A percentile compares a stretch with the other conserved stretches of the same genome.
Evolutionary conservation across 2,113 vertebrate species (phyloP).

Genomic region (Ciconia stormi): DNA sequence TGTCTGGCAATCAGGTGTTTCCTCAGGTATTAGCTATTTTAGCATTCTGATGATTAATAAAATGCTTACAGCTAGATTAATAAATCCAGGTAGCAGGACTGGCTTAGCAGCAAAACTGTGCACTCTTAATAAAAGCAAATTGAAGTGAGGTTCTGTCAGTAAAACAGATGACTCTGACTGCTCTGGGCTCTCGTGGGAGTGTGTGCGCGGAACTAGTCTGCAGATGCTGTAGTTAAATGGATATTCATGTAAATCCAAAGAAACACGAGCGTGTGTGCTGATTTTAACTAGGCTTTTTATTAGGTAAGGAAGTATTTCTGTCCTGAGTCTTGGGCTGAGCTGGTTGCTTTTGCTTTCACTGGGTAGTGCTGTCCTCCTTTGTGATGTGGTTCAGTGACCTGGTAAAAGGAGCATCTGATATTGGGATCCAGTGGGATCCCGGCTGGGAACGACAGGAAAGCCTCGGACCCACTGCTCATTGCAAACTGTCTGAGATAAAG

Average conservation of each 20-base stretch:
- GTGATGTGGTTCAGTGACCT: background rate
- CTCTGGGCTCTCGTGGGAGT: background rate
- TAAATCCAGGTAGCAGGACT: background rate
- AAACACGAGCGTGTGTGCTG: background rate
- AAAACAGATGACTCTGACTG: background rate
- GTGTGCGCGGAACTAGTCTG: fast-evolving
- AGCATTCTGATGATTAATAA: background rate
- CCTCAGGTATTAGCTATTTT: background rate
- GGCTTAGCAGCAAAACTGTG: background rate
- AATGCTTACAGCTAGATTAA: background rate
- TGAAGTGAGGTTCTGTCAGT: background rate
- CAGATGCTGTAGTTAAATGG: background rate
- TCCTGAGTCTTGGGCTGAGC: background rate
- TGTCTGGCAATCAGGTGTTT: background rate
- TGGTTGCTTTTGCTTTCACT: background rate
- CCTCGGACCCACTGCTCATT: background rate
- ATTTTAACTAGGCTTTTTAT: background rate
- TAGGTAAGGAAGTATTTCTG: background rate
- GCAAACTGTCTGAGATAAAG: background rate
- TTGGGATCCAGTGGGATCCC: background rate
- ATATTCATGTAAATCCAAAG: background rate
- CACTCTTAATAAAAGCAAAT: background rate
- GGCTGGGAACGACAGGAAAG: background rate
- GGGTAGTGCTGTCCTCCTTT: background rate
- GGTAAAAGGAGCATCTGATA: background rate